Evolutionary conservation across 2,888 invertebrate species (phyloP), one percentile per base, ranked within the genome.

Genomic region (Synanthedon formicaeformis): DNA sequence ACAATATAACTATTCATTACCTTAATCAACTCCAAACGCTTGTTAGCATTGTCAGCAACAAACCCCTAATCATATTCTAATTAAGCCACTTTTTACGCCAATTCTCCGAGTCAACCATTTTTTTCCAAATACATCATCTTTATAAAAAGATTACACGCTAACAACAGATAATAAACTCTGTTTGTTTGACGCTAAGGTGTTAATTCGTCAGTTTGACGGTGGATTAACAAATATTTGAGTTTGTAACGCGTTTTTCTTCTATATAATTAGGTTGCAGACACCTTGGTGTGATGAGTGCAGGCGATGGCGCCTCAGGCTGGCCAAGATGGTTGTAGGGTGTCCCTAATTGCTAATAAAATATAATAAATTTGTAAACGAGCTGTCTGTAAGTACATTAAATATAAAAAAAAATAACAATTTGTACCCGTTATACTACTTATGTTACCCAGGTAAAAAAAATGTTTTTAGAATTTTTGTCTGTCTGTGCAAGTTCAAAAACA

Each of bases 81-180:
- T 86, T 85, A 85, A 79, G 76, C 69, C 67, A 66, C 74, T 84
- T 86, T 86, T 85, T 85, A 85, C 85, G 86, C 87, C 82, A 86
- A 85, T 86, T 80, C 75, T 63, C 59, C 55, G 58, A 64, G 60
- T 59, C 60, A 57, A 53, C 55, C 65, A n/a, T 73, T 66, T 64
- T 65, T 61, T 60, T 59, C 53, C 58, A 60, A 59, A 61, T 58
- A 59, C 59, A 59, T 66, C 63, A 61, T 64, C 56, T 69, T 63
- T 59, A 61, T 71, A 73, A 73, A 70, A 65, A 68, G 61, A 53
- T 55, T 8, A 3, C 12, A 13, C 18, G 16, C 3, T 1, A 27
- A 23, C 52, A 59, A 49, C 49, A 41, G 51, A 71, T 67, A 62
- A 61, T 40, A 51, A 51, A 60, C 69, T 62, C 56, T 76, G 69